Conservation (phyloP, 2,113 vertebrate species). For the Microtus ochrogaster region DNA sequence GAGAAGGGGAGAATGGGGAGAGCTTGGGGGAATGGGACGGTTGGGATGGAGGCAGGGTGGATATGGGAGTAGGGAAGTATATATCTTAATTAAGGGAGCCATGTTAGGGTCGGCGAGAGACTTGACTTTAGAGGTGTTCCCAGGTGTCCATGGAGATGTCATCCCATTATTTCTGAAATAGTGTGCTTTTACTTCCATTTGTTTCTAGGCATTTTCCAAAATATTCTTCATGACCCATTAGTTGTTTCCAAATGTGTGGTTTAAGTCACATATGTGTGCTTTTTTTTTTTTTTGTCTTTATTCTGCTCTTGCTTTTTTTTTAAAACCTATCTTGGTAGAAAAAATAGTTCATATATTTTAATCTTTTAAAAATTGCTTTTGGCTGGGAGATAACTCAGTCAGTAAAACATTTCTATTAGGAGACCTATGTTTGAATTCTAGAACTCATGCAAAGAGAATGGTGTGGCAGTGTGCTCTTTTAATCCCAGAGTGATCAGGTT, state of each 20-base stretch:
- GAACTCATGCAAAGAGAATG: neutral
- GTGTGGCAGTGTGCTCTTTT: neutral
- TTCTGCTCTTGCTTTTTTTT: neutral
- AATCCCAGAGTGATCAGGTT: neutral
- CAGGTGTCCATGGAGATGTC: too few relatives aligned
- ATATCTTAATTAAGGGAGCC: too few relatives aligned
- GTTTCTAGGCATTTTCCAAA: neutral
- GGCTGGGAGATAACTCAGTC: neutral
- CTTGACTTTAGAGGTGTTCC: too few relatives aligned
- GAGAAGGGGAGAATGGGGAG: too few relatives aligned
- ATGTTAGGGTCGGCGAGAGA: too few relatives aligned
- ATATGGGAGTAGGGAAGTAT: too few relatives aligned
- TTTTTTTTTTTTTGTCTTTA: neutral
- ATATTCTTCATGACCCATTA: neutral
- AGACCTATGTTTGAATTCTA: neutral
- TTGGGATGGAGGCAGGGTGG: too few relatives aligned
- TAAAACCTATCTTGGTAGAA: neutral
- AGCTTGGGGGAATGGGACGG: too few relatives aligned
- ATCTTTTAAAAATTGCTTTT: neutral
- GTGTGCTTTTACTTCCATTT: neutral
- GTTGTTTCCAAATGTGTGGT: neutral
- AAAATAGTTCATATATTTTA: neutral
- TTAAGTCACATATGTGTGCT: neutral
- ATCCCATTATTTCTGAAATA: neutral
- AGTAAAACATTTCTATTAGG: neutral